Conservation (phyloP, 2,797 vertebrate species). For the Mus caroli region DNA sequence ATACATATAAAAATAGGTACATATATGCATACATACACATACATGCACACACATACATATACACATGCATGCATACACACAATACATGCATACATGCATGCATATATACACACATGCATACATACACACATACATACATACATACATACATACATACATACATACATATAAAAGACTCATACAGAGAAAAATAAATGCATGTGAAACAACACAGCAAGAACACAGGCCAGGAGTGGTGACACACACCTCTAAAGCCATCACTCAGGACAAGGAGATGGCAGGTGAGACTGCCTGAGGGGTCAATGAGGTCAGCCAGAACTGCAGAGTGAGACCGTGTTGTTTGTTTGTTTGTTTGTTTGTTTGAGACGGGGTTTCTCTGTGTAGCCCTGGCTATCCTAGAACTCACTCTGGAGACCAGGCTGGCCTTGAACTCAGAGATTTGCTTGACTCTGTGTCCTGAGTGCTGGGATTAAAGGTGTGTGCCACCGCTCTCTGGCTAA, state of each 20-base stretch:
- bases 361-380: not conserved
- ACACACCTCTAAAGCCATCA: not conserved
- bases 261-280: not conserved
- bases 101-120: not conserved
- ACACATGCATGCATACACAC: not conserved
- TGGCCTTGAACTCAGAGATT: not conserved
- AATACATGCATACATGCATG: not conserved
- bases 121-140: not conserved
- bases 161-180: not conserved
- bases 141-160: not conserved
- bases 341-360: not conserved
- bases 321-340: not conserved
- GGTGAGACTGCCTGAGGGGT: not conserved
- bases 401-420: not conserved
- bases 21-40: not conserved
- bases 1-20: not conserved
- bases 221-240: not conserved
- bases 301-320: not conserved
- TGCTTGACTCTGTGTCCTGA: not conserved
- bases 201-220: not conserved
- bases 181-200: not conserved
- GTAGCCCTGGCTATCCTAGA: not conserved
- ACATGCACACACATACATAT: not conserved
- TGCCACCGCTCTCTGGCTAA: not conserved
- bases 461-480: not conserved